Conservation (phyloP, 2,113 vertebrate genomes). For the Typhlomys cinereus region DNA sequence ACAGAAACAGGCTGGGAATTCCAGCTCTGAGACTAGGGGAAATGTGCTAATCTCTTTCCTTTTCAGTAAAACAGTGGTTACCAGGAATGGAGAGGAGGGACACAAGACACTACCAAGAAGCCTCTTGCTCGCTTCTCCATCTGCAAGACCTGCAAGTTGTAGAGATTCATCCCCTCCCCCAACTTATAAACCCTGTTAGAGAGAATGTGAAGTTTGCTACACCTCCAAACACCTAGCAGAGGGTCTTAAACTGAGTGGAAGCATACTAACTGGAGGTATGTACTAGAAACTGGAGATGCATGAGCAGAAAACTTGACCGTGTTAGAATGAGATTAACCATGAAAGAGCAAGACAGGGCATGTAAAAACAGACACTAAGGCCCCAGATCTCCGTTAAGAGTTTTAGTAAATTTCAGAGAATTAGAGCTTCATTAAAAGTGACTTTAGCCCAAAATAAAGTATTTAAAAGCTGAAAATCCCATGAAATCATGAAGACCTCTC, state of each 20-base stretch:
- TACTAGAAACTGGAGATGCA: not conserved
- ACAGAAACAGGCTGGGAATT: not conserved
- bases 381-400: not conserved
- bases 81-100: not conserved
- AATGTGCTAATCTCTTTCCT: not conserved
- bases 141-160: conserved; percentile 38
- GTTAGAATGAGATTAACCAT: not conserved
- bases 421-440: not conserved
- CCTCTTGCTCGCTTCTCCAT: not conserved
- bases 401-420: not conserved
- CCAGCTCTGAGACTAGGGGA: not conserved
- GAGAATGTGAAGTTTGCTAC: not conserved
- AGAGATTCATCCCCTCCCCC: not conserved
- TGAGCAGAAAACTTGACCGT: not conserved
- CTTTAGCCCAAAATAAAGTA: conserved; percentile 6
- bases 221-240: not conserved
- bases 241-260: not conserved
- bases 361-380: not conserved
- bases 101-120: not conserved
- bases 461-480: not conserved
- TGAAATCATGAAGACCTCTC: not conserved
- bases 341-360: not conserved
- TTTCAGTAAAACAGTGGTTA: not conserved
- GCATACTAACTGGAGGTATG: too few relatives aligned
- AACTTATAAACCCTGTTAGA: not conserved